A percentile compares a stretch with the other conserved stretches of the same genome.
Evolutionary conservation across 2,113 vertebrate species (phyloP).

Genomic region (Dermatemys mawii): DNA sequence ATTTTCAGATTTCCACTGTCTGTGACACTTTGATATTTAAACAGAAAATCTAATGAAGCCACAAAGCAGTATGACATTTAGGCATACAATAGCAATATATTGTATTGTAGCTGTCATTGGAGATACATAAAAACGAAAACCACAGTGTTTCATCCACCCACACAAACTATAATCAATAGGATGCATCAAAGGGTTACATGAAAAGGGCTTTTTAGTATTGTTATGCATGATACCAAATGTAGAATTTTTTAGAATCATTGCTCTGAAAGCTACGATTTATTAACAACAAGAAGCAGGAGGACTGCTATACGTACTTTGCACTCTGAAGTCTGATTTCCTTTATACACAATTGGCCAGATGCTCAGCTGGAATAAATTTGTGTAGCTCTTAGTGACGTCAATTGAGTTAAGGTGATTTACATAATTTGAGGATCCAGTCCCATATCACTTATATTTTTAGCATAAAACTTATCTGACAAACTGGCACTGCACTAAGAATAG

Average conservation of each 20-base stretch:
- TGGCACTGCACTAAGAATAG: background rate
- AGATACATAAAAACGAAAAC: background rate
- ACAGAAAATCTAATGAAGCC: conserved; percentile 40
- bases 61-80: conserved; percentile 67
- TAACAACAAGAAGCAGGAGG: background rate
- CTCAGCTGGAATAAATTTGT: background rate
- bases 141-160: background rate
- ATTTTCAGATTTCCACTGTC: conserved; percentile 44
- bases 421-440: background rate
- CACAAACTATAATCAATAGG: background rate
- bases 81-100: conserved; percentile 28
- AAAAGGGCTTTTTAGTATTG: background rate
- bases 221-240: accelerated
- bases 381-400: background rate
- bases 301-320: background rate
- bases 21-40: conserved; percentile 48
- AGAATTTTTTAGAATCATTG: background rate
- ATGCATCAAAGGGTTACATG: background rate
- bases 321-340: background rate
- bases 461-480: background rate
- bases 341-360: background rate
- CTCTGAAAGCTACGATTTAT: accelerated
- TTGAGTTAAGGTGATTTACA: background rate
- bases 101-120: conserved; percentile 1
- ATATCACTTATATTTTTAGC: background rate